Evolutionary conservation across 2,113 vertebrate genomes (phyloP).

Genomic region (Dicentrarchus labrax): DNA sequence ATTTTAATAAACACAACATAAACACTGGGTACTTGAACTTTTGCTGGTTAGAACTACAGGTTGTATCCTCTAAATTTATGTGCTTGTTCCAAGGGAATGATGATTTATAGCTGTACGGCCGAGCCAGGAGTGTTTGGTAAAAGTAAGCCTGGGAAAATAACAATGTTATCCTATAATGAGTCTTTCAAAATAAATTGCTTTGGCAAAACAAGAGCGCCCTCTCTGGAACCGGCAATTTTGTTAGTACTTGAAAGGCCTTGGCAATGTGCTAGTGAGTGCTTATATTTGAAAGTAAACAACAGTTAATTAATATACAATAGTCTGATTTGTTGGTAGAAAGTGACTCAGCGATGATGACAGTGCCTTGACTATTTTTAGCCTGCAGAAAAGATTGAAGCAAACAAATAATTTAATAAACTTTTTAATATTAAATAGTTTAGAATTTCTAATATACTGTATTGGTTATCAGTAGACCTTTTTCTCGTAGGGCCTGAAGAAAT

Average conservation of each 20-base stretch:
- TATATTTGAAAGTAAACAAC: conserved; percentile 60
- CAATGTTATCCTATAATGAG: conserved; percentile 53
- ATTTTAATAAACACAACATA: neutral
- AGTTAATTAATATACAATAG: conserved; percentile 57
- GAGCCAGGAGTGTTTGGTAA: conserved; percentile 24
- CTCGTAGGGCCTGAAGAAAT: neutral
- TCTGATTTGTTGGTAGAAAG: conserved; percentile 24
- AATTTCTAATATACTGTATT: neutral
- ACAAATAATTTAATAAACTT: neutral
- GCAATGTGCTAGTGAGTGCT: conserved; percentile 27
- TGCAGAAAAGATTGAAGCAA: neutral
- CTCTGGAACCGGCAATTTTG: conserved; percentile 55
- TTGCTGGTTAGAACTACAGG: neutral
- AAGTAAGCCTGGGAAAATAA: conserved; percentile 46
- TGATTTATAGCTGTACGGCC: conserved; percentile 17
- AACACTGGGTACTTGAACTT: neutral
- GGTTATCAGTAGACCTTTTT: neutral
- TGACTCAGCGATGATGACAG: neutral
- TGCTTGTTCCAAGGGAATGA: neutral
- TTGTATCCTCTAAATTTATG: conserved; percentile 15
- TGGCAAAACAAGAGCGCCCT: conserved; percentile 46
- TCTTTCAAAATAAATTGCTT: conserved; percentile 57
- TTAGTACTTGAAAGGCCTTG: conserved; percentile 51
- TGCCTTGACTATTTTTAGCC: neutral
- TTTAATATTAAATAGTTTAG: neutral